A percentile compares a stretch with the other conserved stretches of the same genome.
Conservation (phyloP, 1,140 invertebrate genomes). For the Eumaeus atala region DNA sequence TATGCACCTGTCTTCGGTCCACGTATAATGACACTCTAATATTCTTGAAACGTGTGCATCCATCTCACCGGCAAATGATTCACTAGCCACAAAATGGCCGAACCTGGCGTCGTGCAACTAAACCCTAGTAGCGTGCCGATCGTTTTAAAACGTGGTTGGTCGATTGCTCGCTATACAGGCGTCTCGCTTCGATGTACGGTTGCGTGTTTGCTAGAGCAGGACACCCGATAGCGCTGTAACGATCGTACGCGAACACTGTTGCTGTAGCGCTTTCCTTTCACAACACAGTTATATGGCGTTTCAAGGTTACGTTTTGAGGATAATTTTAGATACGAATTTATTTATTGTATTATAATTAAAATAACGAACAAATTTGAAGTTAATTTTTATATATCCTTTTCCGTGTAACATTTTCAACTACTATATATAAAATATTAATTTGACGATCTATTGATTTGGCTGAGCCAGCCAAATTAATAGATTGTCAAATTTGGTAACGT, state of each 20-base stretch:
- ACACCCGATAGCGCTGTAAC: background rate
- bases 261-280: background rate
- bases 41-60: background rate
- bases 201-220: background rate
- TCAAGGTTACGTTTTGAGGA: background rate
- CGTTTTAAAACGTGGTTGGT: slow-evolving; percentile 1
- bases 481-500: no score
- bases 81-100: slow-evolving; percentile 2
- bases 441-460: no score
- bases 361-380: background rate
- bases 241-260: slow-evolving; percentile 1
- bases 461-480: no score
- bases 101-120: background rate
- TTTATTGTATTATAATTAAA: background rate
- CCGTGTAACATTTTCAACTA: background rate
- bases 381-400: background rate
- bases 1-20: slow-evolving; percentile 5
- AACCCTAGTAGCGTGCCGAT: background rate
- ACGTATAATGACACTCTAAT: background rate
- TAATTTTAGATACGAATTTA: background rate
- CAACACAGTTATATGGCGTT: background rate
- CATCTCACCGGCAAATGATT: background rate
- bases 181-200: background rate
- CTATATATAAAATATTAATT: no score
- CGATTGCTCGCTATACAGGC: background rate